A percentile compares a stretch with the other conserved stretches of the same genome.
phyloP scores from a whole-genome alignment of 2,888 invertebrate species.

The Penaeus monodon region DNA sequence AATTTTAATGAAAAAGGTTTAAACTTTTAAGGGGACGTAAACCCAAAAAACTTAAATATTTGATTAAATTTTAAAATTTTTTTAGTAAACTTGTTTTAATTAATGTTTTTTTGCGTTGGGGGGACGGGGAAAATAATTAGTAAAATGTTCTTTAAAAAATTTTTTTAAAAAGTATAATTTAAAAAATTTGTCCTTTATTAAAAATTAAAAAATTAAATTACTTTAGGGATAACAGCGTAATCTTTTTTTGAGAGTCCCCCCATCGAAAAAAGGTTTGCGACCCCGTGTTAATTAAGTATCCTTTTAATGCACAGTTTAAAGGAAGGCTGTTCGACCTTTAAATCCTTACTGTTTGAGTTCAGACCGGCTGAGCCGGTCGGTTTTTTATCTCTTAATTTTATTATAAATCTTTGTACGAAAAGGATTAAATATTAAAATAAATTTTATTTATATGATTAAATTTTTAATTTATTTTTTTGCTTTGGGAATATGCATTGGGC shows the following conservation, averaged over 20 bases:
- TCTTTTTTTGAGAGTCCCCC: too few species aligned
- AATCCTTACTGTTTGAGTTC: conserved; percentile 89
- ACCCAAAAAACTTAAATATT: too few species aligned
- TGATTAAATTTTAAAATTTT: too few species aligned
- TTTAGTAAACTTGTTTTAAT: too few species aligned
- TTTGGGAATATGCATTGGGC: conserved; percentile 80
- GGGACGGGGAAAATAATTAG: conserved; percentile 77
- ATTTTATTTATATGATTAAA: conserved; percentile 69
- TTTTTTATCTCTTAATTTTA: too few species aligned
- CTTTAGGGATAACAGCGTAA: too few species aligned
- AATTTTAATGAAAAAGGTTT: too few species aligned
- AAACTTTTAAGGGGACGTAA: conserved; percentile 80
- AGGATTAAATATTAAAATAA: conserved; percentile 78
- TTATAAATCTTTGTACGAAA: conserved; percentile 84
- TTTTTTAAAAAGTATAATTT: conserved; percentile 66
- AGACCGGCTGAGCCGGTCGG: too few species aligned
- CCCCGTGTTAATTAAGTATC: conserved; percentile 89
- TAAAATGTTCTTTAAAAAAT: conserved; percentile 72
- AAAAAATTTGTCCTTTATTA: conserved; percentile 74
- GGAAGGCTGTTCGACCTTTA: conserved; percentile 79
- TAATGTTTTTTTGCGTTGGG: conserved; percentile 77
- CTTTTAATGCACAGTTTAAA: conserved; percentile 77
- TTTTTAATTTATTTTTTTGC: conserved; percentile 69
- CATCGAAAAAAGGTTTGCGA: conserved; percentile 78
- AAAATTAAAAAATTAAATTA: conserved; percentile 78